Conservation (phyloP, 2,888 invertebrate species). For the Punctoribates punctum region DNA sequence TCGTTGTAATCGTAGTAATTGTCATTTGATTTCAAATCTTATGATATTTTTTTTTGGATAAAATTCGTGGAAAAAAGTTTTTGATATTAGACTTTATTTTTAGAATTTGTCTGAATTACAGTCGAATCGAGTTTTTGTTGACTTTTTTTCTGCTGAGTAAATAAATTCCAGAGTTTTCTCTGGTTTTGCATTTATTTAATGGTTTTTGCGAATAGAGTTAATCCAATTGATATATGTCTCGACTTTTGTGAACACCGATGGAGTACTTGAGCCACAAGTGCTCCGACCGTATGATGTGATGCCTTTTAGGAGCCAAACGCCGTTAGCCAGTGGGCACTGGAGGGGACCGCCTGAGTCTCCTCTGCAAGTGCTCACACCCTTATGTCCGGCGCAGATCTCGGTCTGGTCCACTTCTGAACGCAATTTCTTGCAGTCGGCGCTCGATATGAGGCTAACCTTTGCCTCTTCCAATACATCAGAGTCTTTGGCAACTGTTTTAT, state of each 20-base stretch:
- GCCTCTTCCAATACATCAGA: background rate
- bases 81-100: too few relatives aligned
- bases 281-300: slow-evolving; percentile 16
- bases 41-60: too few relatives aligned
- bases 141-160: too few relatives aligned
- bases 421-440: background rate
- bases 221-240: slow-evolving; percentile 29
- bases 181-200: too few relatives aligned
- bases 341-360: slow-evolving; percentile 36
- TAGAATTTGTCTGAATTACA: too few relatives aligned
- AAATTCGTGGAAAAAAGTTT: too few relatives aligned
- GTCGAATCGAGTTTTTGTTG: too few relatives aligned
- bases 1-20: too few relatives aligned
- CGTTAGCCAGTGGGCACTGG: slow-evolving; percentile 8
- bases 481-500: background rate
- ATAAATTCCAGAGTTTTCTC: too few relatives aligned
- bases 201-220: background rate
- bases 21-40: too few relatives aligned
- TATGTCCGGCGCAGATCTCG: background rate
- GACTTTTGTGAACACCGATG: slow-evolving; percentile 34
- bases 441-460: background rate
- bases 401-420: background rate
- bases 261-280: background rate
- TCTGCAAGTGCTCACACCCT: slow-evolving; percentile 18
- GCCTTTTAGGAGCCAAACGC: slow-evolving; percentile 11